Conservation (phyloP, 2,888 invertebrate species). For the Hylaea fasciaria region DNA sequence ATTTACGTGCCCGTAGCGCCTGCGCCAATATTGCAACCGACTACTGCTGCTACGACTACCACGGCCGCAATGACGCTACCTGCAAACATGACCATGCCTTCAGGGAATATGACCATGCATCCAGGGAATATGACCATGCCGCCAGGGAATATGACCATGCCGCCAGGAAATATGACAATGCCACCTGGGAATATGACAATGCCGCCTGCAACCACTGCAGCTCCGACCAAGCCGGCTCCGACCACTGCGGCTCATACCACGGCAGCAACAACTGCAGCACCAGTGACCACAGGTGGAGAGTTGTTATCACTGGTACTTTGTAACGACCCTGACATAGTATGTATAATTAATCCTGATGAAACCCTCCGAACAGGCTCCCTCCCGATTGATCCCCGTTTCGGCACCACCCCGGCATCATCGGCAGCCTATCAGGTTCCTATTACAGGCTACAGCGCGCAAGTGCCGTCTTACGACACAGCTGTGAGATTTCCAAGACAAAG, state of each 20-base stretch:
- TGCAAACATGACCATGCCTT: conserved; percentile 19
- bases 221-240: conserved; percentile 39
- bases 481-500: conserved; percentile 75
- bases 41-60: conserved; percentile 56
- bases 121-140: conserved; percentile 11
- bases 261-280: conserved; percentile 35
- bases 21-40: conserved; percentile 71
- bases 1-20: conserved; percentile 70
- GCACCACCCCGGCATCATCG: conserved; percentile 69
- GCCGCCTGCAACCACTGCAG: conserved; percentile 30
- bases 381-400: conserved; percentile 78
- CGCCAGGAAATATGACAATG: neutral
- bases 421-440: conserved; percentile 63
- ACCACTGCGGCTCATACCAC: conserved; percentile 41
- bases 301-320: conserved; percentile 73
- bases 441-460: conserved; percentile 65
- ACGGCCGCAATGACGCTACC: conserved; percentile 43
- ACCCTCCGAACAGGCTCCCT: conserved; percentile 68
- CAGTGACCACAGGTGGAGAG: conserved; percentile 60
- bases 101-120: conserved; percentile 19
- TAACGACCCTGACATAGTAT: conserved; percentile 73
- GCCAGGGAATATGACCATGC: conserved; percentile 9
- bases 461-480: conserved; percentile 62
- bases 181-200: conserved; percentile 3
- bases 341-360: conserved; percentile 77